phyloP scores from a whole-genome alignment of 2,113 vertebrate species.

The Eurystomus gularis region DNA sequence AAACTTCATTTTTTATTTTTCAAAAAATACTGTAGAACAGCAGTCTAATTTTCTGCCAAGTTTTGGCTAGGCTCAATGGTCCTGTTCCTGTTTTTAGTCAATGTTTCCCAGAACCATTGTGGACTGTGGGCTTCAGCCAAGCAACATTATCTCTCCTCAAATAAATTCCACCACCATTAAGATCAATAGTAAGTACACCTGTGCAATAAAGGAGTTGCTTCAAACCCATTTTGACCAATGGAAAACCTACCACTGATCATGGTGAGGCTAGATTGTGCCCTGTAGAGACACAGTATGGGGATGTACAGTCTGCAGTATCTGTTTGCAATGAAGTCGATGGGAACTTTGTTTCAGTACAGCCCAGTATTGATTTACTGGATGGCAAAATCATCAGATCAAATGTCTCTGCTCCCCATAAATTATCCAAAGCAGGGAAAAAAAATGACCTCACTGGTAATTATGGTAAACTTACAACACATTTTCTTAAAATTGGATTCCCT shows the following conservation, averaged over 20 bases:
- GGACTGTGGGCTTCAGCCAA: not conserved
- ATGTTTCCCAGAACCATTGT: not conserved
- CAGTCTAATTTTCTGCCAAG: fast-evolving
- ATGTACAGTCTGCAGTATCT: not conserved
- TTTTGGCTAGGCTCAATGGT: not conserved
- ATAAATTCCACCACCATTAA: not conserved
- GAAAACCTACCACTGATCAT: not conserved
- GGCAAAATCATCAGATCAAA: conserved; percentile 58
- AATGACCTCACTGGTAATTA: conserved; percentile 36
- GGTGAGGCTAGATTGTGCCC: fast-evolving
- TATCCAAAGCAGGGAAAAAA: conserved; percentile 5
- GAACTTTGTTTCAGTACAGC: not conserved
- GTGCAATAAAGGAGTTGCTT: not conserved
- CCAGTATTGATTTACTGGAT: not conserved
- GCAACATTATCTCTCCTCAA: not conserved
- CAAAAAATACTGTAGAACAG: not conserved
- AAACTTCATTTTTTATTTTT: not conserved
- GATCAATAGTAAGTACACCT: not conserved
- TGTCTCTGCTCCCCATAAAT: conserved; percentile 29
- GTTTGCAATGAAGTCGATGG: not conserved
- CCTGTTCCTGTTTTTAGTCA: not conserved
- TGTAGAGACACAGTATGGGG: not conserved
- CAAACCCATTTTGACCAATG: not conserved
- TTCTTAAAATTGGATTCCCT: not conserved
- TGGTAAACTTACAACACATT: conserved; percentile 36